Evolutionary conservation across 2,113 vertebrate species (phyloP).

Genomic region (Bothrops jararaca): DNA sequence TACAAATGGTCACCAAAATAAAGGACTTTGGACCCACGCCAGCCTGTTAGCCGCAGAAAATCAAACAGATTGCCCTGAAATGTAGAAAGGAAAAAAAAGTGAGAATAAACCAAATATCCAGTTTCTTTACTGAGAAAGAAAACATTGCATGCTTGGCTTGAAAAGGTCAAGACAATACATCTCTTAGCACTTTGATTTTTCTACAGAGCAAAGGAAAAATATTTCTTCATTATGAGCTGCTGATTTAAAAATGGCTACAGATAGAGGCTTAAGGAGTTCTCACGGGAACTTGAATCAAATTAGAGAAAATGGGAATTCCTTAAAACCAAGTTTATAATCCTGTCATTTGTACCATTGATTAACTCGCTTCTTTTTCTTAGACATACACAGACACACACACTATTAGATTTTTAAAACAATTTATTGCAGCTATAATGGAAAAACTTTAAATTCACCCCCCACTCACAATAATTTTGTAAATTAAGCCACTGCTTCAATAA

Average conservation of each 20-base stretch:
- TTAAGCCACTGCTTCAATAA: background rate
- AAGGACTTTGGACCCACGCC: slow-evolving; percentile 92
- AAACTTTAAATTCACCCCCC: too few relatives aligned
- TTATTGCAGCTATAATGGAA: background rate
- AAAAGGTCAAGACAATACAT: background rate
- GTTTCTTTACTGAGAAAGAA: background rate
- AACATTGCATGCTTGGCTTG: background rate
- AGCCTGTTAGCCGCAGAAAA: slow-evolving; percentile 89
- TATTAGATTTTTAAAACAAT: background rate
- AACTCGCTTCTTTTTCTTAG: background rate
- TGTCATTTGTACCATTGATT: background rate
- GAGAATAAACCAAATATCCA: background rate
- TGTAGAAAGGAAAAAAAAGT: rapidly evolving
- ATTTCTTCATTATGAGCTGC: background rate
- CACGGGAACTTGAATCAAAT: slow-evolving; percentile 23
- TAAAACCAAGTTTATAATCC: slow-evolving; percentile 2
- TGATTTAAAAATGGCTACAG: background rate
- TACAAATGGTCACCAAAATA: slow-evolving; percentile 98
- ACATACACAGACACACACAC: background rate
- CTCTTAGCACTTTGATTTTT: background rate
- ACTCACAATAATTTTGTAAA: too few relatives aligned
- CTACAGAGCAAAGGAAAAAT: background rate
- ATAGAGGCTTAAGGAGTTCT: slow-evolving; percentile 17
- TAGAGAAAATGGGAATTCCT: background rate
- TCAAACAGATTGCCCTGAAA: slow-evolving; percentile 92